Percentiles rank a stretch among this genome's conserved stretches.
Evolutionary conservation across 2,888 invertebrate genomes (phyloP).

Genomic region (Philaethria dido): DNA sequence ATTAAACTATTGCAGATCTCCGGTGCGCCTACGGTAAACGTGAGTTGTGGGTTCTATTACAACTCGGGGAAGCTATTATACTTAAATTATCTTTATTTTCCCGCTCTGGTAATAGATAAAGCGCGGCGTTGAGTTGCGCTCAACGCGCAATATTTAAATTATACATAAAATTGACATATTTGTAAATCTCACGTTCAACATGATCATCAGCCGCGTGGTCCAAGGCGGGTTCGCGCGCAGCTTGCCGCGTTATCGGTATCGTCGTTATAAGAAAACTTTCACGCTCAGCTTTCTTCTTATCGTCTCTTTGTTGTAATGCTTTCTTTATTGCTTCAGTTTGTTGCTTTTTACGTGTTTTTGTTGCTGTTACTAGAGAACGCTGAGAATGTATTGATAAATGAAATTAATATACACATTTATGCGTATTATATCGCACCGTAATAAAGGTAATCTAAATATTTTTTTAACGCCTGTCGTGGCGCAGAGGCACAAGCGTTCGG

Average conservation of each 20-base stretch:
- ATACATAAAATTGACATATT: no score
- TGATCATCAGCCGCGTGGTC: slow-evolving; percentile 94
- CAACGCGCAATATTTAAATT: no score
- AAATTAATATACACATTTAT: background rate
- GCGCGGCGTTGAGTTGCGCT: no score
- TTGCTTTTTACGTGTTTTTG: slow-evolving; percentile 99
- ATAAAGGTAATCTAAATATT: background rate
- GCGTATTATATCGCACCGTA: background rate
- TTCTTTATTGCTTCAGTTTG: slow-evolving; percentile 98
- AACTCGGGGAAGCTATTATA: no score
- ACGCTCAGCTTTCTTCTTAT: slow-evolving; percentile 96
- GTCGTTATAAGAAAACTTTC: slow-evolving; percentile 98
- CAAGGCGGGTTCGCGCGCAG: slow-evolving; percentile 97
- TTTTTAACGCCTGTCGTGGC: no score
- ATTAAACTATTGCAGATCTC: no score
- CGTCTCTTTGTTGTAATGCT: slow-evolving; percentile 97
- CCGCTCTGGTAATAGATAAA: no score
- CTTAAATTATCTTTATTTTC: no score
- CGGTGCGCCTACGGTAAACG: no score
- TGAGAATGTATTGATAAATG: slow-evolving; percentile 57
- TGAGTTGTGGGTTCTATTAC: no score
- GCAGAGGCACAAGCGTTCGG: no score
- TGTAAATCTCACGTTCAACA: slow-evolving; percentile 87
- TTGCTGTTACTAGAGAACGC: slow-evolving; percentile 98
- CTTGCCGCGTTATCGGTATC: slow-evolving; percentile 96